Conservation (phyloP, 2,113 vertebrate species). For the Ceratotherium simum region DNA sequence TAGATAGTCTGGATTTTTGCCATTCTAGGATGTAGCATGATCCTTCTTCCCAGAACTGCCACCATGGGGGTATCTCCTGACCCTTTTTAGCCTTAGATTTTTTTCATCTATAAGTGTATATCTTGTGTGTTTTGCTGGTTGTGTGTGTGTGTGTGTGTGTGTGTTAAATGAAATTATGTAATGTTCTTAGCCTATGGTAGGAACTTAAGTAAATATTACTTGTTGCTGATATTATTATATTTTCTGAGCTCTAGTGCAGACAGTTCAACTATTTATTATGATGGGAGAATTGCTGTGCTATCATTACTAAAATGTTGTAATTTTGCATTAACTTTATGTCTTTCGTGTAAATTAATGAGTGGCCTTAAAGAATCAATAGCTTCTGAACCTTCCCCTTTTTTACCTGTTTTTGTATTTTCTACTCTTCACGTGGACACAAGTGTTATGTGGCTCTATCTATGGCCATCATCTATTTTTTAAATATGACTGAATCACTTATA, state of each 20-base stretch:
- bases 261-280: not conserved
- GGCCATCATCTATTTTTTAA: not conserved
- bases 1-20: not conserved
- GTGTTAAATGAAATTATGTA: constrained; percentile 4
- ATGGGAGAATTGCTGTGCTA: not conserved
- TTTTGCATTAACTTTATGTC: not conserved
- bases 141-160: not conserved
- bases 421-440: not conserved
- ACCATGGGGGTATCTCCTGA: not conserved
- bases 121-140: not conserved
- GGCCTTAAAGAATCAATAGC: not conserved
- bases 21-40: not conserved
- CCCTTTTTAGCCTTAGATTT: not conserved
- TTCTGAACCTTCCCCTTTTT: not conserved
- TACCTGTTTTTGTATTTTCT: not conserved
- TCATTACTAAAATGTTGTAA: not conserved
- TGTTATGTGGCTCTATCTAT: not conserved
- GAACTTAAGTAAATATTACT: not conserved
- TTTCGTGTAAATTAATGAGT: constrained; percentile 17
- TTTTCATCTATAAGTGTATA: not conserved
- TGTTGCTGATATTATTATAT: not conserved
- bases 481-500: not conserved
- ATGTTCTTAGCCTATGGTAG: not conserved
- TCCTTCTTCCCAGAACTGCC: not conserved
- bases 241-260: not conserved